These are phyloP conservation scores for Cheirogaleus major DNA, from an alignment of 2,797 vertebrate species.

Conservation along the genomic window DNA sequence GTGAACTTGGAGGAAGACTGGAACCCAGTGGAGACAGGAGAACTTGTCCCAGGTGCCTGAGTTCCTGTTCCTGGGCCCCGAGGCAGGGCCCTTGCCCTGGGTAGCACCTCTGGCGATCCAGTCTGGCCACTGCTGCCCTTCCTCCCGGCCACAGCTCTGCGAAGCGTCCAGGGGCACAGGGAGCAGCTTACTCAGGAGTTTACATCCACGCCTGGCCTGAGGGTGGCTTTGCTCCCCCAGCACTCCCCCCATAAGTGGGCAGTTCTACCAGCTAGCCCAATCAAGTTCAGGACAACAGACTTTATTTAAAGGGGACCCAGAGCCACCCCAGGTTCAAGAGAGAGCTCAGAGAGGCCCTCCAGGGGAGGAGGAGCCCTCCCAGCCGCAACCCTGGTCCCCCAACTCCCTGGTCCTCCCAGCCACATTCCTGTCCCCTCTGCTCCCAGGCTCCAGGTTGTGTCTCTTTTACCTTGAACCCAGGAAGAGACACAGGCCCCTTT, in stretches of 20 bases:
- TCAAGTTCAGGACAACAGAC: neutral
- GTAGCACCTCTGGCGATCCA: too few relatives aligned
- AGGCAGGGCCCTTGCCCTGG: neutral
- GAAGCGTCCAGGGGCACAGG: neutral
- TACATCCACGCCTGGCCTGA: neutral
- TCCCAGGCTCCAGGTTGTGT: neutral
- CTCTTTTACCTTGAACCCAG: constrained; percentile 16
- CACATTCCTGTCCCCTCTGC: neutral
- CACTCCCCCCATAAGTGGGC: neutral
- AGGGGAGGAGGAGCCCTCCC: neutral
- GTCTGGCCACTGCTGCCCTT: neutral
- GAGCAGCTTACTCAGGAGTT: neutral
- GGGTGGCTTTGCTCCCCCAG: neutral
- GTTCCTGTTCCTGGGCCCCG: neutral
- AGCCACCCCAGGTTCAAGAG: neutral
- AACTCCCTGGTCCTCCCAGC: too few relatives aligned
- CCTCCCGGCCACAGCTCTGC: neutral
- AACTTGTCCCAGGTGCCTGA: too few relatives aligned
- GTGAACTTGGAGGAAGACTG: neutral
- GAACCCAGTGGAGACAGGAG: neutral
- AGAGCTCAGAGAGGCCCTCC: neutral
- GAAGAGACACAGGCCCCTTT: constrained; percentile 14
- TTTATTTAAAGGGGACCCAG: neutral
- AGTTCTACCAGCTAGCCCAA: neutral
- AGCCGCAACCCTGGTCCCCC: neutral